phyloP scores from a whole-genome alignment of 2,113 vertebrate genomes.

The Tragulus kanchil region DNA sequence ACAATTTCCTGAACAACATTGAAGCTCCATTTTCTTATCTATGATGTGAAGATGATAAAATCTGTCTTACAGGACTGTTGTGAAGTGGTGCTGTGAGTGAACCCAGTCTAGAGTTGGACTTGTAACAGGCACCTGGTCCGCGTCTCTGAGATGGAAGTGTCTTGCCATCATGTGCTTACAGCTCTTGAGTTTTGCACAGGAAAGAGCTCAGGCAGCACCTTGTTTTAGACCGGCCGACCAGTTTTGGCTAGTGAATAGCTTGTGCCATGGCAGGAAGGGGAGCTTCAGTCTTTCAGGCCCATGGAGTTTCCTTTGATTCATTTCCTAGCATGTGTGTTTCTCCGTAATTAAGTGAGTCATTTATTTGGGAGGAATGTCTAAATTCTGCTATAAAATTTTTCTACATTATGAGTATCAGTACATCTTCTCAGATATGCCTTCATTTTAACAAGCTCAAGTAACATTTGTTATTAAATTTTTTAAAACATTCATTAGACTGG shows the following conservation, averaged over 20 bases:
- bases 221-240: neutral
- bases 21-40: neutral
- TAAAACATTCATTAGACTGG: neutral
- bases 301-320: neutral
- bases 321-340: neutral
- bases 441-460: neutral
- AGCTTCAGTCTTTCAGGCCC: neutral
- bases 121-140: neutral
- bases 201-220: neutral
- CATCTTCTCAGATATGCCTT: neutral
- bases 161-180: neutral
- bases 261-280: neutral
- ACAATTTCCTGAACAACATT: neutral
- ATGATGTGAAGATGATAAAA: neutral
- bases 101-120: no score
- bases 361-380: neutral
- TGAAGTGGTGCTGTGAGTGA: neutral
- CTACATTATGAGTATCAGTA: neutral
- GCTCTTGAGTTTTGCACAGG: neutral
- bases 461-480: neutral
- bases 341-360: neutral
- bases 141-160: neutral
- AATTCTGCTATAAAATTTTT: neutral
- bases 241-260: neutral
- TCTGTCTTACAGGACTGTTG: neutral